Evolutionary conservation across 2,797 vertebrate genomes (phyloP).

Genomic region (Pipistrellus pygmaeus): DNA sequence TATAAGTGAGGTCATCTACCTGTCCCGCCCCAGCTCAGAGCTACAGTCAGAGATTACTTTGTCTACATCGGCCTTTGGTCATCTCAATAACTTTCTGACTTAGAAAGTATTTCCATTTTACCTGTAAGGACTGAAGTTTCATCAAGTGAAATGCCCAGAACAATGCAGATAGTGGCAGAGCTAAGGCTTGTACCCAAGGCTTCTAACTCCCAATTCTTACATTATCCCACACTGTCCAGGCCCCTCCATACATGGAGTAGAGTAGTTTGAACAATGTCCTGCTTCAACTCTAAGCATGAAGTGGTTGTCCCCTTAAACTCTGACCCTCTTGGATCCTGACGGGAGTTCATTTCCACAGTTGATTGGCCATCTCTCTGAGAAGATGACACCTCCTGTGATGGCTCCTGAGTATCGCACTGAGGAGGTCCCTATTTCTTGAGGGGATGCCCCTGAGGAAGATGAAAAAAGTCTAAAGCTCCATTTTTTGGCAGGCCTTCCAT

Average conservation of each 20-base stretch:
- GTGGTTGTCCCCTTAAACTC: not conserved
- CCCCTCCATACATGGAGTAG: accelerated
- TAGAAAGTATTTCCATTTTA: not conserved
- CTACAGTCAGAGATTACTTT: not conserved
- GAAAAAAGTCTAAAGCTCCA: not conserved
- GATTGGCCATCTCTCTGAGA: not conserved
- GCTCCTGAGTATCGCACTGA: not conserved
- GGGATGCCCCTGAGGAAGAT: not conserved
- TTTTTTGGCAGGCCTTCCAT: not conserved
- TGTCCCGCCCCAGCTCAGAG: not conserved
- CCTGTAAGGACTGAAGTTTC: not conserved
- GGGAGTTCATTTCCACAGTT: not conserved
- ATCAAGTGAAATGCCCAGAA: not conserved
- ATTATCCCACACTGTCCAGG: accelerated
- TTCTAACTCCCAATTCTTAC: not conserved
- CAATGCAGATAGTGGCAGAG: not conserved
- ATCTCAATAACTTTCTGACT: not conserved
- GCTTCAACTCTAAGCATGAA: not conserved
- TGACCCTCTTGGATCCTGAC: not conserved
- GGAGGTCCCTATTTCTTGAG: not conserved
- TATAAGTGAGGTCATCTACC: not conserved
- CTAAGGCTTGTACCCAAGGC: not conserved
- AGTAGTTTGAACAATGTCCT: not conserved
- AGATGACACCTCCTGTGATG: not conserved
- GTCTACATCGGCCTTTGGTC: not conserved